Percentiles rank a stretch among this genome's conserved stretches.
These are phyloP conservation scores for Apis dorsata DNA, from an alignment of 1,140 invertebrate species.

Conservation along the genomic window DNA sequence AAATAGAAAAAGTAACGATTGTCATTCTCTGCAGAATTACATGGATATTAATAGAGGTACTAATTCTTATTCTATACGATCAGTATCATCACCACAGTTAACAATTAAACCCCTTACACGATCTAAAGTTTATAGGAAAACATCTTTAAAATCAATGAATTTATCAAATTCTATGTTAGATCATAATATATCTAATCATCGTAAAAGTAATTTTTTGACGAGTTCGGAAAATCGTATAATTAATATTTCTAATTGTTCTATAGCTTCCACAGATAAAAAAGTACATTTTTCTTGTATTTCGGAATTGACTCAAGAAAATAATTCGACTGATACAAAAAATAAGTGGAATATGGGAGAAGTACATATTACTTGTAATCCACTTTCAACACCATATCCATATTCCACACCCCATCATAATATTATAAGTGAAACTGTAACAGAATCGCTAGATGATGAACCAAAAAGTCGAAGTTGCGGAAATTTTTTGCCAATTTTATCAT, in stretches of 20 bases:
- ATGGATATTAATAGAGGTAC: conserved; percentile 22
- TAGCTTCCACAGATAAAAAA: conserved; percentile 34
- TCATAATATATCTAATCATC: conserved; percentile 11
- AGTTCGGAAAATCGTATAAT: conserved; percentile 57
- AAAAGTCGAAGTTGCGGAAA: conserved; percentile 76
- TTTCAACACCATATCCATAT: conserved; percentile 72
- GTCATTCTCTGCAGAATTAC: conserved; percentile 12
- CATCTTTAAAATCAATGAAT: conserved; percentile 70
- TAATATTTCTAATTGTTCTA: conserved; percentile 57
- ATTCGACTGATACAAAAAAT: conserved; percentile 42
- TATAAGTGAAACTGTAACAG: conserved; percentile 50
- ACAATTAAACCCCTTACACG: conserved; percentile 60
- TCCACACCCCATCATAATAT: conserved; percentile 65
- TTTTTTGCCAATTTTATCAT: conserved; percentile 75
- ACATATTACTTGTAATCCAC: conserved; percentile 72
- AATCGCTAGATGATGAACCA: conserved; percentile 68
- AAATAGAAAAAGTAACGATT: conserved; percentile 23
- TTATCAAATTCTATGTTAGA: conserved; percentile 27
- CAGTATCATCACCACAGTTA: conserved; percentile 73
- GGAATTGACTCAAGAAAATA: conserved; percentile 15
- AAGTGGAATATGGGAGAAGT: conserved; percentile 65
- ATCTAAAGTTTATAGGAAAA: conserved; percentile 76
- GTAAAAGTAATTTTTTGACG: conserved; percentile 8
- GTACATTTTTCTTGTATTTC: conserved; percentile 23
- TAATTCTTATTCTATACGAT: conserved; percentile 56